These are phyloP conservation scores for Micronisus gabar DNA, from an alignment of 2,113 vertebrate species.

Conservation along the genomic window DNA sequence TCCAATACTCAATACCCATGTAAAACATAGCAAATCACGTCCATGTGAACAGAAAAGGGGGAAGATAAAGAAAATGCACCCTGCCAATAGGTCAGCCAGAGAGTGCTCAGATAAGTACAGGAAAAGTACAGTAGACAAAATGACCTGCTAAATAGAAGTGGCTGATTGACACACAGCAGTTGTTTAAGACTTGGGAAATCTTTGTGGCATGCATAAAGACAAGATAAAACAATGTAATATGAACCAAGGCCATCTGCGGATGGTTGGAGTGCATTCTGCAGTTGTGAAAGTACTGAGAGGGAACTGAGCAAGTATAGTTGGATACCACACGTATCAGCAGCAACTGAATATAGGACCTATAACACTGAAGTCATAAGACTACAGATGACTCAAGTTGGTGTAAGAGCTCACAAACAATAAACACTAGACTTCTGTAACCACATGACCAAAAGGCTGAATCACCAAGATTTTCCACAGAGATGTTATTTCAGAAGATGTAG, in stretches of 20 bases:
- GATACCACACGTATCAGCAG: neutral
- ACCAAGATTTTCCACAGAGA: neutral
- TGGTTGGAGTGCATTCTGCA: neutral
- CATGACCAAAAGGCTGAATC: neutral
- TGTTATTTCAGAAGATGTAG: neutral
- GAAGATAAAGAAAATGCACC: neutral
- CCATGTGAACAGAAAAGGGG: neutral
- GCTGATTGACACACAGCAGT: constrained; percentile 39
- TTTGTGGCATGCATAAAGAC: neutral
- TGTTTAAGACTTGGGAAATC: neutral
- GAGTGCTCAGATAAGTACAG: neutral
- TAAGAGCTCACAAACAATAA: neutral
- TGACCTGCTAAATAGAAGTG: neutral
- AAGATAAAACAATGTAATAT: constrained; percentile 36
- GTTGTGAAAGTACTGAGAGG: neutral
- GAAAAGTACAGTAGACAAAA: neutral
- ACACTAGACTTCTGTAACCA: neutral
- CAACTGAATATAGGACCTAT: neutral
- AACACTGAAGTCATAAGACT: neutral
- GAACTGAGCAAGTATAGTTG: neutral
- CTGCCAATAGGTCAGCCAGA: neutral
- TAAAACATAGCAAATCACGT: neutral
- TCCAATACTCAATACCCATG: neutral
- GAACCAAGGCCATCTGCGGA: neutral
- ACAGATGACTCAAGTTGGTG: neutral